Percentiles rank a stretch among this genome's conserved stretches.
Evolutionary conservation across 2,888 invertebrate species (phyloP).

Genomic region (Parelbella ahira): DNA sequence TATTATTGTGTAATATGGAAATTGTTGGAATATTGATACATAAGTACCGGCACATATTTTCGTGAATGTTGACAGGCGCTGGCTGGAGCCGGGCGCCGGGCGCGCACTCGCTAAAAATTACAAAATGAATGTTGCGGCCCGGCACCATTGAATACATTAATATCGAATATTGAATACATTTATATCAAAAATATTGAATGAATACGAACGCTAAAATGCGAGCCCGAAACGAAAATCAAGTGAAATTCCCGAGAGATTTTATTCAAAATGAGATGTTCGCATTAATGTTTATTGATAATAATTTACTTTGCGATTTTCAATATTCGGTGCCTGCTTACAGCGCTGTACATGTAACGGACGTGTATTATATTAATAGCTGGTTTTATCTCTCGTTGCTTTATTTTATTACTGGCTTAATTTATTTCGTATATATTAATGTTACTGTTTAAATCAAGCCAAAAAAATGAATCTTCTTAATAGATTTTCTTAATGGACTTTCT

Average conservation of each 20-base stretch:
- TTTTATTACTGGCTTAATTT: no score
- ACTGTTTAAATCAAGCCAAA: no score
- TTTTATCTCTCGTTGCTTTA: no score
- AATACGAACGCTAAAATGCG: conserved; percentile 58
- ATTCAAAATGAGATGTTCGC: conserved; percentile 58
- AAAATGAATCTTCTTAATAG: no score
- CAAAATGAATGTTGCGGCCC: conserved; percentile 79
- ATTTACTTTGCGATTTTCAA: conserved; percentile 34
- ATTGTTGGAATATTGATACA: conserved; percentile 6
- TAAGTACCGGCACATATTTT: conserved; percentile 7
- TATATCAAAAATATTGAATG: conserved; percentile 69
- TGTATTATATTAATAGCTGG: no score
- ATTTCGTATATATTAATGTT: no score
- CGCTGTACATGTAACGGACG: conserved; percentile 1
- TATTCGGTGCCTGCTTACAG: conserved; percentile 17
- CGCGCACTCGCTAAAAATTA: conserved; percentile 78
- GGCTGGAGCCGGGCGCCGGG: conserved; percentile 37
- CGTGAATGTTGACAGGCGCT: conserved; percentile 47
- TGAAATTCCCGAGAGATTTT: conserved; percentile 58
- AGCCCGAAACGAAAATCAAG: conserved; percentile 57
- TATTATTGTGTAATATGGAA: background rate
- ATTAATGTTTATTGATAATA: conserved; percentile 50
- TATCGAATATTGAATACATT: conserved; percentile 80
- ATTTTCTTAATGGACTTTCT: no score
- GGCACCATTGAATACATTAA: conserved; percentile 77